Evolutionary conservation across 53 echinoderm and acorn worm species (phyloP).

Genomic region (Holothuria leucospilota): DNA sequence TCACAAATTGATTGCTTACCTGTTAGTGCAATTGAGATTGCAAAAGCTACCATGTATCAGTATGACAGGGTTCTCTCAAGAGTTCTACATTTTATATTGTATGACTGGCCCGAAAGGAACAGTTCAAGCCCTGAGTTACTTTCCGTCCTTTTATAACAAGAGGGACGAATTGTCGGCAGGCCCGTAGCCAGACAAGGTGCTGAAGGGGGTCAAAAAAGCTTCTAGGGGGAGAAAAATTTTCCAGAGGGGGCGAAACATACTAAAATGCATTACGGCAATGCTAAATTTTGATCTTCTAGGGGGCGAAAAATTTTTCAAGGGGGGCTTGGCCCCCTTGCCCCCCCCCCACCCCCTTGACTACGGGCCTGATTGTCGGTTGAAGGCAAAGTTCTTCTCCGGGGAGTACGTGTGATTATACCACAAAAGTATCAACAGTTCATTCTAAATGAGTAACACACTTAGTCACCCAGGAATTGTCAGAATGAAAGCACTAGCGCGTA

Average conservation of each 20-base stretch:
- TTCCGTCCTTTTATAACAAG: slow-evolving; percentile 56
- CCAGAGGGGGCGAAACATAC: too few species aligned
- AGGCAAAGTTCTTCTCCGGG: slow-evolving; percentile 59
- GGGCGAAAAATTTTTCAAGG: too few species aligned
- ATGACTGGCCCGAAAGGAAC: slow-evolving; percentile 42
- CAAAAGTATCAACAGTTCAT: slow-evolving; percentile 38
- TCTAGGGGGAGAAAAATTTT: too few species aligned
- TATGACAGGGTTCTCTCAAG: neutral
- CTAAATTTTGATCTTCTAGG: too few species aligned
- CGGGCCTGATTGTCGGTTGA: slow-evolving; percentile 65
- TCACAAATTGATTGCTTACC: too few species aligned
- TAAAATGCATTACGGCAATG: too few species aligned
- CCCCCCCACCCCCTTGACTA: too few species aligned
- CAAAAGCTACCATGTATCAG: neutral
- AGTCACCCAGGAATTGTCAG: slow-evolving; percentile 57
- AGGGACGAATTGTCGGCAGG: slow-evolving; percentile 57
- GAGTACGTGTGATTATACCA: slow-evolving; percentile 62
- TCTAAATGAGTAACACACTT: slow-evolving; percentile 48
- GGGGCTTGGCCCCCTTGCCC: too few species aligned
- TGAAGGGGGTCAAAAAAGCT: too few species aligned
- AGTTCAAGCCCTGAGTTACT: neutral
- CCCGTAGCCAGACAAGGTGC: too few species aligned
- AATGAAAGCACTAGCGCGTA: slow-evolving; percentile 57
- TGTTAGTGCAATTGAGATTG: too few species aligned
- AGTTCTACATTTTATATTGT: slow-evolving; percentile 46